Evolutionary conservation across 2,888 invertebrate genomes (phyloP).

Genomic region (Cataglyphis cursor): DNA sequence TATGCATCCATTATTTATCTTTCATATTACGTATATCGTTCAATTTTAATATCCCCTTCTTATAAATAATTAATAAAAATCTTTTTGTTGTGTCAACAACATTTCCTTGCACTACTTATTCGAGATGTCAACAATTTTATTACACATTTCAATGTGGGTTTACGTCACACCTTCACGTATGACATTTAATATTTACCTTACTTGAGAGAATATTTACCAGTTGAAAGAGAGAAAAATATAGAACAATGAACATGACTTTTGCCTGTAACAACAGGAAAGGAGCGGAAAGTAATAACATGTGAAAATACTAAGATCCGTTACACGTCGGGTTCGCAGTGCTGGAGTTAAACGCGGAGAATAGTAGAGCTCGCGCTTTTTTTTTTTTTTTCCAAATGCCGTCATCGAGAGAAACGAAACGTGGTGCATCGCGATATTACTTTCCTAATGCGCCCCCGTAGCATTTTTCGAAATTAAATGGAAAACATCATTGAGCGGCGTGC

Average conservation of each 20-base stretch:
- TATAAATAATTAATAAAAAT: neutral
- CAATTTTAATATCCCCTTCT: neutral
- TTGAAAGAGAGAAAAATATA: neutral
- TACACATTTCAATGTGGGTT: neutral
- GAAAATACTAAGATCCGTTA: conserved; percentile 47
- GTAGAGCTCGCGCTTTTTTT: conserved; percentile 9
- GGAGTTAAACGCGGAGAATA: conserved; percentile 37
- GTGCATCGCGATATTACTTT: conserved; percentile 55
- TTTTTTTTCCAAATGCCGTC: conserved; percentile 33
- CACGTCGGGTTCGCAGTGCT: conserved; percentile 16
- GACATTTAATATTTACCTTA: neutral
- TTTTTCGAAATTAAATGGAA: conserved; percentile 55
- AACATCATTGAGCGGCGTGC: conserved; percentile 45
- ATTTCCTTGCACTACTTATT: neutral
- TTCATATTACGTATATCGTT: neutral
- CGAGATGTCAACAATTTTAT: neutral
- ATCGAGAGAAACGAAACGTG: conserved; percentile 50
- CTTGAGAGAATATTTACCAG: too few species aligned
- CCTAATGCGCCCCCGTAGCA: conserved; percentile 22
- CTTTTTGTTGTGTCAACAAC: neutral
- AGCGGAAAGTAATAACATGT: conserved; percentile 4
- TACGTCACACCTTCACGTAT: neutral
- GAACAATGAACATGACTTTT: neutral
- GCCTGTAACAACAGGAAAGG: neutral
- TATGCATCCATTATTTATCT: neutral